Evolutionary conservation across 2,888 invertebrate species (phyloP).

Genomic region (Ophion slaviceki): DNA sequence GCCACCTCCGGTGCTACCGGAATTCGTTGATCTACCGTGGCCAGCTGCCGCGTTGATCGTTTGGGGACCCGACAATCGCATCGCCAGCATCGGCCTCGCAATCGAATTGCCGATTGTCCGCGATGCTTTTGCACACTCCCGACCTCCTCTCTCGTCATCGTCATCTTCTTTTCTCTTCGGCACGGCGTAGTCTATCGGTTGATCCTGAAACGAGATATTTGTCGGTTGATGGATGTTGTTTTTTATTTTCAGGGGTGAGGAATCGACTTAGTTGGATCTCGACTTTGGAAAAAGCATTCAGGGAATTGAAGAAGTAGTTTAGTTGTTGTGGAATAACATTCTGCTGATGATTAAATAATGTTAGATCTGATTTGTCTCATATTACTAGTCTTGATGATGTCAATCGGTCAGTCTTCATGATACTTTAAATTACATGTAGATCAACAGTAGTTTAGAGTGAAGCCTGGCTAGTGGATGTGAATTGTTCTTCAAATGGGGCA

Average conservation of each 20-base stretch:
- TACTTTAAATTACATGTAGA: too few relatives aligned
- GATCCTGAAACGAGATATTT: constrained; percentile 86
- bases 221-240: background rate
- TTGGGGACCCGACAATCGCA: constrained; percentile 79
- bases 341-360: too few relatives aligned
- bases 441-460: too few relatives aligned
- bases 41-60: constrained; percentile 87
- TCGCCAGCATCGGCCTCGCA: constrained; percentile 79
- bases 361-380: too few relatives aligned
- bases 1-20: constrained; percentile 78
- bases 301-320: too few relatives aligned
- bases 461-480: too few relatives aligned
- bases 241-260: background rate
- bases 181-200: constrained; percentile 95
- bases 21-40: constrained; percentile 88
- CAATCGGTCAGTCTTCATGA: too few relatives aligned
- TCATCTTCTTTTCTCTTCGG: constrained; percentile 90
- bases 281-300: too few relatives aligned
- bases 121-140: constrained; percentile 84
- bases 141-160: constrained; percentile 86
- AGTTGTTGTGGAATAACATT: too few relatives aligned
- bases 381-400: too few relatives aligned
- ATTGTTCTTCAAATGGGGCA: too few relatives aligned
- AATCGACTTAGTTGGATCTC: background rate
- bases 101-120: constrained; percentile 80